Base-by-base conservation (phyloP, 2,113 vertebrate genomes). In the Electrona antarctica region DNA sequence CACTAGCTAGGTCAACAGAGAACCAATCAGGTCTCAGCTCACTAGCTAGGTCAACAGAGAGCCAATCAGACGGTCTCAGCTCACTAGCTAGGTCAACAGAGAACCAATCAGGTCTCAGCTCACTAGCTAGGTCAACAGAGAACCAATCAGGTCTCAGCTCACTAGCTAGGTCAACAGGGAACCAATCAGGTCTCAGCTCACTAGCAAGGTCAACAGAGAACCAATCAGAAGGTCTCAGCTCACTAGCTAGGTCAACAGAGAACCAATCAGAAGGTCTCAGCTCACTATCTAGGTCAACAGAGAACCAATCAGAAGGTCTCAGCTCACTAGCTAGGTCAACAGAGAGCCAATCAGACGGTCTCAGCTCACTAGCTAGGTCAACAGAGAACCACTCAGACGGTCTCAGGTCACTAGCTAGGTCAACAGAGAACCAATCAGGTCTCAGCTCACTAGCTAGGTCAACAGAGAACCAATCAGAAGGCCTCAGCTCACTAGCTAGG, bases 261-360 rank as follows among this genome's bases (percentile, higher is more conserved):
- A n/a, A n/a, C n/a, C 87, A 92, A 91, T 90, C 90, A 92, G 84
- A 89, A 91, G 89, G 89, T 90, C 88, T 91, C 76, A 81, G 88
- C 90, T 90, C 89, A 89, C 85, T 83, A 90, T 84, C 86, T 77
- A 87, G 82, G 85, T 86, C 84, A 84, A n/a, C n/a, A n/a, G n/a
- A n/a, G n/a, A n/a, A n/a, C n/a, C 87, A 92, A 91, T 90, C 90
- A 92, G 84, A 89, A 91, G 89, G 89, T 90, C 88, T 91, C 76
- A 81, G 88, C 90, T 90, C 89, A 89, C 85, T 83, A 90, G 85
- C 86, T 77, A 87, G 82, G 85, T 86, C 84, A 84, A n/a, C n/a
- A n/a, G n/a, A n/a, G n/a, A n/a, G n/a, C n/a, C 87, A 92, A 91
- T 90, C 90, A 92, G 84, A 89, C 91, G 89, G 89, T 90, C 88